Evolutionary conservation across 1,140 invertebrate genomes (phyloP).

Genomic region (Batillaria attramentaria): DNA sequence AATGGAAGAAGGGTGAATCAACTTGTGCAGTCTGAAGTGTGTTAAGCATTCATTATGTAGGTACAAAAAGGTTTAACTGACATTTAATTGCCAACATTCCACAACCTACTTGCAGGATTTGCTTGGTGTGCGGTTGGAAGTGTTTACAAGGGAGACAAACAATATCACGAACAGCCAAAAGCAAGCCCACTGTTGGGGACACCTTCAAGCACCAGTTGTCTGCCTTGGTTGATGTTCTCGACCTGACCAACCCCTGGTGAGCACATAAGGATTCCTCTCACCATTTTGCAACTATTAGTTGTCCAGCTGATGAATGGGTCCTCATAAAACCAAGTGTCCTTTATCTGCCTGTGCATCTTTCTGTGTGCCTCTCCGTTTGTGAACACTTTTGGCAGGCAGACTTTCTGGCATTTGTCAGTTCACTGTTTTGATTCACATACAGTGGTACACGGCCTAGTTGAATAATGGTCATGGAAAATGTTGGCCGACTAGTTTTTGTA

Average conservation of each 20-base stretch:
- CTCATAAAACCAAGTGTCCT: background rate
- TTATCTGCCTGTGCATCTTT: background rate
- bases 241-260: conserved; percentile 93
- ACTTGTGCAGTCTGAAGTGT: too few relatives aligned
- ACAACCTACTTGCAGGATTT: conserved; percentile 74
- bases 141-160: conserved; percentile 75
- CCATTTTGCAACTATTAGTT: background rate
- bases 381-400: background rate
- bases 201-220: conserved; percentile 93
- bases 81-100: too few relatives aligned
- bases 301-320: background rate
- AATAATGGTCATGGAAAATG: too few relatives aligned
- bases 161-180: conserved; percentile 88
- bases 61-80: too few relatives aligned
- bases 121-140: conserved; percentile 73
- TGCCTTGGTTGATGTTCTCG: conserved; percentile 91
- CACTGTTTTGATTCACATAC: too few relatives aligned
- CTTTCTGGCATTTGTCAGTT: too few relatives aligned
- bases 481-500: too few relatives aligned
- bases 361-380: background rate
- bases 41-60: too few relatives aligned
- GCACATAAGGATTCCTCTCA: background rate
- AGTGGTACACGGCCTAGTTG: too few relatives aligned
- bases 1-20: too few relatives aligned
- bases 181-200: conserved; percentile 93